These are phyloP conservation scores for Rhea americana DNA, from an alignment of 2,113 vertebrate species.

Conservation along the genomic window DNA sequence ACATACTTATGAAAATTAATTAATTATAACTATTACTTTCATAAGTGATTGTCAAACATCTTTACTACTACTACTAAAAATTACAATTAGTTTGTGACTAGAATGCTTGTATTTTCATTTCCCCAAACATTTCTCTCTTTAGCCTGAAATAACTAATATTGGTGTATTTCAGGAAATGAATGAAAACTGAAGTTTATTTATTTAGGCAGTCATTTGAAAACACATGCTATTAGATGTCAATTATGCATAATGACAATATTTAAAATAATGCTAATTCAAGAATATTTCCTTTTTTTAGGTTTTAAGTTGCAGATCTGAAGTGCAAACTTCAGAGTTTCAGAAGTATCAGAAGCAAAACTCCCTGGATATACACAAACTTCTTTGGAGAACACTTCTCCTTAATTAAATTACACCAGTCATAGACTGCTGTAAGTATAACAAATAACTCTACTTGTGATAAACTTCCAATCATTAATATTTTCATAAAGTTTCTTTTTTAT, in stretches of 20 bases:
- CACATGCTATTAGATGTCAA: not conserved
- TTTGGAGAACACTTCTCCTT: not conserved
- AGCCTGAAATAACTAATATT: not conserved
- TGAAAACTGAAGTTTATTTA: not conserved
- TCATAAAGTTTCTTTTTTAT: not conserved
- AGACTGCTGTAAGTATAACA: not conserved
- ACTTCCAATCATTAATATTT: not conserved
- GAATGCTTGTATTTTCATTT: not conserved
- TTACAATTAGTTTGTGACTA: not conserved
- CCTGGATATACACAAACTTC: not conserved
- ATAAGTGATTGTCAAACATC: not conserved
- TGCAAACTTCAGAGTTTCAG: not conserved
- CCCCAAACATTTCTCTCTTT: not conserved
- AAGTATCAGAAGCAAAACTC: not conserved
- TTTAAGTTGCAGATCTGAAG: rapidly evolving
- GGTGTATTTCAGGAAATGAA: not conserved
- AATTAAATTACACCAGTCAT: not conserved
- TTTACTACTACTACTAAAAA: not conserved
- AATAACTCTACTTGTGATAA: not conserved
- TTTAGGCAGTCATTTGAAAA: not conserved
- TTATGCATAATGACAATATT: not conserved
- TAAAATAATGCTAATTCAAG: not conserved
- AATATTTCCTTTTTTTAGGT: not conserved
- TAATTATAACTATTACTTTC: not conserved
- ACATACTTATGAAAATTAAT: not conserved